phyloP scores from a whole-genome alignment of 2,888 invertebrate species.

The Trachelus stipa region DNA sequence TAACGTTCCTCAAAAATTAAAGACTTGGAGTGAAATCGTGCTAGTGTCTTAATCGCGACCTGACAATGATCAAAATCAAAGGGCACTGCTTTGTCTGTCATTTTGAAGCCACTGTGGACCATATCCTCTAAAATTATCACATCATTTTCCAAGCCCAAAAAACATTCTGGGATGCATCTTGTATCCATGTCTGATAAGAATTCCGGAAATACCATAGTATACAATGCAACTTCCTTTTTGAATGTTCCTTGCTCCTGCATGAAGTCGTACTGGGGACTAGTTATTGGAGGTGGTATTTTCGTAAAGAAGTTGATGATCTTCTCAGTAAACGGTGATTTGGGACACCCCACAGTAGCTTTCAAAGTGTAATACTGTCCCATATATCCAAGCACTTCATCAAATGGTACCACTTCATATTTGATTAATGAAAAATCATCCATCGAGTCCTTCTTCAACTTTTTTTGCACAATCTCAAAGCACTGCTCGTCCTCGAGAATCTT shows the following conservation, averaged over 20 bases:
- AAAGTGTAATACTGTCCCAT: conserved; percentile 56
- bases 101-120: conserved; percentile 71
- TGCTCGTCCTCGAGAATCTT: conserved; percentile 48
- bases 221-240: conserved; percentile 51
- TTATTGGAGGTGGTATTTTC: conserved; percentile 46
- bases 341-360: conserved; percentile 41
- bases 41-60: conserved; percentile 72
- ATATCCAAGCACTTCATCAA: conserved; percentile 48
- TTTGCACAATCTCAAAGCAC: conserved; percentile 50
- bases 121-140: conserved; percentile 71
- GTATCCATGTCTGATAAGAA: conserved; percentile 42
- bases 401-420: conserved; percentile 47
- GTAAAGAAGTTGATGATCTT: conserved; percentile 50
- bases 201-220: conserved; percentile 51
- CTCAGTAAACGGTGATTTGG: conserved; percentile 28
- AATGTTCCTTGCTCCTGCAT: conserved; percentile 43
- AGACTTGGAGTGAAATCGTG: conserved; percentile 75
- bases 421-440: conserved; percentile 49
- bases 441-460: conserved; percentile 46
- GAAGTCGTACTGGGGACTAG: conserved; percentile 45
- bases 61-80: conserved; percentile 73
- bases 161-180: conserved; percentile 48
- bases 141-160: conserved; percentile 46
- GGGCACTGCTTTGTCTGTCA: conserved; percentile 75
- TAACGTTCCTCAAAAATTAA: conserved; percentile 60